These are phyloP conservation scores for Chitala chitala DNA, from an alignment of 2,113 vertebrate species.

Conservation along the genomic window DNA sequence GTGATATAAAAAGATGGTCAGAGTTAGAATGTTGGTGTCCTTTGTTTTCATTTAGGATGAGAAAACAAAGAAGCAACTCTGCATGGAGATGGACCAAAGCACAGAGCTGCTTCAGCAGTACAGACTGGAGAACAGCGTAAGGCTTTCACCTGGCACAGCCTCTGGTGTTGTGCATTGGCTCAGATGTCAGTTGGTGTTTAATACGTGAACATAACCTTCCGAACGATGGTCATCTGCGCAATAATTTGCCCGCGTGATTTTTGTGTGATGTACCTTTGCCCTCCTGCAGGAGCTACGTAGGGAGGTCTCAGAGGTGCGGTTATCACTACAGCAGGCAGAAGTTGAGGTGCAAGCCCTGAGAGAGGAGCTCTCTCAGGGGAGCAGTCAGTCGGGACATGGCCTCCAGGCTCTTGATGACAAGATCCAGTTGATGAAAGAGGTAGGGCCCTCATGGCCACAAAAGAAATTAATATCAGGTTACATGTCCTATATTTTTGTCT, in stretches of 20 bases:
- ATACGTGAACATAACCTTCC: no score
- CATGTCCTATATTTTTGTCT: no score
- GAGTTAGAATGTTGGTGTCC: not conserved
- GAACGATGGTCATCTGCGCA: not conserved
- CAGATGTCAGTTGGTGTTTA: no score
- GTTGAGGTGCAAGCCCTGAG: slow-evolving; percentile 52
- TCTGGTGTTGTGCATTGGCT: not conserved
- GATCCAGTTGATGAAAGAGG: slow-evolving; percentile 57
- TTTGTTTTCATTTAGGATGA: slow-evolving; percentile 47
- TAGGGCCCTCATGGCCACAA: slow-evolving; percentile 26
- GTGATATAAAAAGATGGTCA: not conserved
- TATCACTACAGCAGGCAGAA: slow-evolving; percentile 46
- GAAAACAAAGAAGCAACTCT: slow-evolving; percentile 48
- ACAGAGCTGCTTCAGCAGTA: slow-evolving; percentile 49
- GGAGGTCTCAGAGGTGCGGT: slow-evolving; percentile 48
- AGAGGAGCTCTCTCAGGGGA: slow-evolving; percentile 44
- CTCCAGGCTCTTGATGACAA: slow-evolving; percentile 52
- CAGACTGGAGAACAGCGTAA: slow-evolving; percentile 53
- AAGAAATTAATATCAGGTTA: no score
- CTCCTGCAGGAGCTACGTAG: slow-evolving; percentile 51
- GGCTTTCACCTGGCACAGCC: not conserved
- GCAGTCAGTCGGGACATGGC: slow-evolving; percentile 26
- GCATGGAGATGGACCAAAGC: slow-evolving; percentile 50
- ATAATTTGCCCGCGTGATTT: not conserved
- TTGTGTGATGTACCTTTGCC: not conserved